phyloP scores from a whole-genome alignment of 2,888 invertebrate genomes.

The Osmoderma eremita region DNA sequence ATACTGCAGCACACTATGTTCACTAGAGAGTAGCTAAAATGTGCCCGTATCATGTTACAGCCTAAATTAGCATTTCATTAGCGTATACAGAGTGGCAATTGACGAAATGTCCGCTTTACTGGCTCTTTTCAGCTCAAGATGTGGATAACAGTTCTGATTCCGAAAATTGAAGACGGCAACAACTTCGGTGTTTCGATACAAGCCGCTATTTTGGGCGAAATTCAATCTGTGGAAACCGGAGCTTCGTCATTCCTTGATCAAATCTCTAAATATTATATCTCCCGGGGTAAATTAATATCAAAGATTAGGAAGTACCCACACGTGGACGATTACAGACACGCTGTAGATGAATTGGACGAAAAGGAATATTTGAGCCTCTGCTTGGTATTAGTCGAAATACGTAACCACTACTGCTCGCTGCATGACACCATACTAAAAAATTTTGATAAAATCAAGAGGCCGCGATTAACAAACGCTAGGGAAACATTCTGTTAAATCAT shows the following conservation, averaged over 20 bases:
- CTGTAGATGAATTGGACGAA: constrained; percentile 94
- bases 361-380: constrained; percentile 95
- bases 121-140: constrained; percentile 80
- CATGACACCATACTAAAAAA: constrained; percentile 99
- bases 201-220: constrained; percentile 96
- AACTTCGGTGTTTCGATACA: constrained; percentile 99
- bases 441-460: constrained; percentile 98
- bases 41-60: no score
- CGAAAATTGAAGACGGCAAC: constrained; percentile 99
- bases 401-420: constrained; percentile 96
- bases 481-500: constrained; percentile 78
- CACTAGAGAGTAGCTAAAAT: no score
- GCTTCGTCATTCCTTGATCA: constrained; percentile 98
- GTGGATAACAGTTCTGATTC: constrained; percentile 99
- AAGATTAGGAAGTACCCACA: constrained; percentile 98
- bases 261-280: constrained; percentile 93
- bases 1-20: no score
- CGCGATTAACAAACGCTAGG: constrained; percentile 85
- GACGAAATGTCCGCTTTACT: neutral
- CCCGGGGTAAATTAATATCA: constrained; percentile 86
- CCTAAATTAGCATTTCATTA: no score
- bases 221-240: constrained; percentile 95
- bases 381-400: constrained; percentile 93
- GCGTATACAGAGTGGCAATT: no score
- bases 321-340: constrained; percentile 93